Percentiles rank a stretch among this genome's conserved stretches.
phyloP scores from a whole-genome alignment of 1,140 invertebrate species.

The roundworm (Caenorhabditis elegans) region DNA sequence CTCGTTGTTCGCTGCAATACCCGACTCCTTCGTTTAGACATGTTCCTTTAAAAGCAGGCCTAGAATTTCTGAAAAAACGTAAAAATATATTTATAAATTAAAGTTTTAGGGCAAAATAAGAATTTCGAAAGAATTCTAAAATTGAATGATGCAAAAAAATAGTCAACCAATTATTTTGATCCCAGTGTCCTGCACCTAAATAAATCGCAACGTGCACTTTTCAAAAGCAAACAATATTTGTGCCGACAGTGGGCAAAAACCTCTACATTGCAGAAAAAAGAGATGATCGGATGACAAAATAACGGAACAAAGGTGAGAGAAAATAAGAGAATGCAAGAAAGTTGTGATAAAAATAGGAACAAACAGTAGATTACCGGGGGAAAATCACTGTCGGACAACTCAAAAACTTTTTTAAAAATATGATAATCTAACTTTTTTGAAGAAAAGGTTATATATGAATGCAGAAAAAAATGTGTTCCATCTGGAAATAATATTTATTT shows the following conservation, averaged over 20 bases:
- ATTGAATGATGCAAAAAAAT: neutral
- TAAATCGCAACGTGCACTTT: conserved; percentile 18
- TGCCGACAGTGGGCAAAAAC: neutral
- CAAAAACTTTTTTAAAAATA: too few relatives aligned
- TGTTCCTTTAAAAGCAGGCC: neutral
- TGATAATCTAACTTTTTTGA: too few relatives aligned
- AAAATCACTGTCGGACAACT: too few relatives aligned
- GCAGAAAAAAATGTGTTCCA: too few relatives aligned
- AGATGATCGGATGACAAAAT: neutral
- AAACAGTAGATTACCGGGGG: neutral
- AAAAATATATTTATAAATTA: too few relatives aligned
- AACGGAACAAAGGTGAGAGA: conserved; percentile 17
- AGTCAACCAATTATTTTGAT: too few relatives aligned
- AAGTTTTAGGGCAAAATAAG: too few relatives aligned
- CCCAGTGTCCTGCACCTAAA: neutral
- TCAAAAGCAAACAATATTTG: neutral
- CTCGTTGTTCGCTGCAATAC: neutral
- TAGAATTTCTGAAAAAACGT: too few relatives aligned
- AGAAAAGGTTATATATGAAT: too few relatives aligned
- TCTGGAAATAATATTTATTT: too few relatives aligned
- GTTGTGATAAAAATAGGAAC: neutral
- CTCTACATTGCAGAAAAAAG: neutral
- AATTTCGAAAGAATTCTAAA: neutral
- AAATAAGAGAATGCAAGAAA: neutral
- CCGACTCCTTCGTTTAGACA: neutral